Percentiles rank a stretch among this genome's conserved stretches.
Conservation (phyloP, 2,113 vertebrate genomes). For the Erinaceus europaeus region DNA sequence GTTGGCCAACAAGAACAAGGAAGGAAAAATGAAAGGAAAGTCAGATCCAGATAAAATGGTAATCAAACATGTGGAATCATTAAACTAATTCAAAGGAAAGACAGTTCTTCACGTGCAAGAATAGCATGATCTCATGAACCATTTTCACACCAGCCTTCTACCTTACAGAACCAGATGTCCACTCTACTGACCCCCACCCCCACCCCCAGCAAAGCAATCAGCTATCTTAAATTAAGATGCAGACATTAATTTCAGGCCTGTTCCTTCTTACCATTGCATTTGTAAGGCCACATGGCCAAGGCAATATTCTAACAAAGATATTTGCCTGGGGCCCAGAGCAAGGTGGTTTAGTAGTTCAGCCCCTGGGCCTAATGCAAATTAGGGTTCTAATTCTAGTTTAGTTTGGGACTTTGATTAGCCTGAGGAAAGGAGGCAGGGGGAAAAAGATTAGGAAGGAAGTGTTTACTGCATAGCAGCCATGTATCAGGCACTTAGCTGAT, state of each 20-base stretch:
- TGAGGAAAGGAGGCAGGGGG: neutral
- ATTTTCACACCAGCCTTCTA: neutral
- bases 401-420: constrained; percentile 32
- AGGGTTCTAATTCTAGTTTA: constrained; percentile 29
- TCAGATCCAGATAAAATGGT: neutral
- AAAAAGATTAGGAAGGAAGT: constrained; percentile 18
- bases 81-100: neutral
- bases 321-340: neutral
- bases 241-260: constrained; percentile 15
- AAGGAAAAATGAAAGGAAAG: neutral
- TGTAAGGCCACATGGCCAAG: neutral
- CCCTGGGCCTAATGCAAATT: constrained; percentile 42
- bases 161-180: neutral
- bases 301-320: neutral
- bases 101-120: neutral
- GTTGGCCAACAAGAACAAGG: neutral
- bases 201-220: constrained; percentile 41
- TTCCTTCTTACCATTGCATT: neutral
- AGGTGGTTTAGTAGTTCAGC: constrained; percentile 37
- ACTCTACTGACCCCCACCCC: no score
- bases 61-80: neutral
- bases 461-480: constrained; percentile 50
- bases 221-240: constrained; percentile 39
- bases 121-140: neutral
- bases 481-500: constrained; percentile 45